Percentiles rank a stretch among this genome's conserved stretches.
Evolutionary conservation across 2,888 invertebrate species (phyloP).

Genomic region (Octonoba sinensis): DNA sequence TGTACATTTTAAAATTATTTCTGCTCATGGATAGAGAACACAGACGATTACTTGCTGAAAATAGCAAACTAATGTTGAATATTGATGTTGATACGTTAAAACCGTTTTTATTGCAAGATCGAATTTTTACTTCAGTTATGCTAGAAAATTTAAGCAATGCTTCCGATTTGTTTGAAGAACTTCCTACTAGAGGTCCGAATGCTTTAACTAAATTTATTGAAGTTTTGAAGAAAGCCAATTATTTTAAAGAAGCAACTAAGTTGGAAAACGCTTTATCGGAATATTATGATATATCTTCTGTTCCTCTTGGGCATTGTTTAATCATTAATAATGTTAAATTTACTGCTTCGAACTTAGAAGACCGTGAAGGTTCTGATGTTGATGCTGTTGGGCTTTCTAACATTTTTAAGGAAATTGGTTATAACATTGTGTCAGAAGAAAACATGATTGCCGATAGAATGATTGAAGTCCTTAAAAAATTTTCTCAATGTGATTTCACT

Average conservation of each 20-base stretch:
- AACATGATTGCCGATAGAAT: constrained; percentile 44
- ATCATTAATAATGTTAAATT: constrained; percentile 66
- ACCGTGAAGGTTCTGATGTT: constrained; percentile 57
- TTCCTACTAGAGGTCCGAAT: constrained; percentile 50
- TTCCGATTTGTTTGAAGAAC: constrained; percentile 20
- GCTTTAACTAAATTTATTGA: constrained; percentile 41
- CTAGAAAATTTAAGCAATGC: constrained; percentile 26
- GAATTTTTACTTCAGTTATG: constrained; percentile 53
- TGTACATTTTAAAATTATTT: no score
- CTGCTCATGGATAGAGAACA: no score
- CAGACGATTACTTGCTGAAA: no score
- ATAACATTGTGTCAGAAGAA: constrained; percentile 6
- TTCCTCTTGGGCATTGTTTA: constrained; percentile 62
- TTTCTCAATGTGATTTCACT: constrained; percentile 20
- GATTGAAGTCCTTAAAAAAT: constrained; percentile 10
- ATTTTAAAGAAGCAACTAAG: constrained; percentile 13
- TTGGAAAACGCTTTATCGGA: constrained; percentile 12
- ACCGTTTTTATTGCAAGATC: constrained; percentile 20
- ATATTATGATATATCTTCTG: constrained; percentile 54
- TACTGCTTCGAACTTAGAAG: background rate
- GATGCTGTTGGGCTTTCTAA: constrained; percentile 40
- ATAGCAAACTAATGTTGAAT: no score
- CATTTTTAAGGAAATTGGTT: constrained; percentile 57
- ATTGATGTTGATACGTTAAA: background rate
- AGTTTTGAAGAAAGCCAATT: constrained; percentile 32